These are phyloP conservation scores for Sus scrofa DNA, from an alignment of 2,113 vertebrate genomes.

Conservation along the genomic window DNA sequence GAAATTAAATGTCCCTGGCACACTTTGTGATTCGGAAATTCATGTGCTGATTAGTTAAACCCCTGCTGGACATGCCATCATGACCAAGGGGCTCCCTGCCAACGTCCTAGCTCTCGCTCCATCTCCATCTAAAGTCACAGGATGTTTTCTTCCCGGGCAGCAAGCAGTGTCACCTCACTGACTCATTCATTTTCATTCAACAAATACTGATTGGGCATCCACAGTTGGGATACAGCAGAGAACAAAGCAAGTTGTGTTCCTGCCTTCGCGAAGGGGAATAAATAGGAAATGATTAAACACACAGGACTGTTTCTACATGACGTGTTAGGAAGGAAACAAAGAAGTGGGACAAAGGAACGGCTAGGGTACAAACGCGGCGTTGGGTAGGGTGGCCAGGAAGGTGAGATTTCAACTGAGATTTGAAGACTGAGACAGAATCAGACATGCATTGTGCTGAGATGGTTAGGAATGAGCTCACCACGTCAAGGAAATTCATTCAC, in stretches of 20 bases:
- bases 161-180: not conserved
- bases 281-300: not conserved
- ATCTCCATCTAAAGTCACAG: slow-evolving; percentile 38
- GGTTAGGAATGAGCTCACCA: not conserved
- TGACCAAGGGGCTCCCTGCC: not conserved
- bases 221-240: not conserved
- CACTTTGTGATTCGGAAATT: slow-evolving; percentile 29
- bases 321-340: not conserved
- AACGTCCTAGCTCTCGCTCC: not conserved
- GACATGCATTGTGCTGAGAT: rapidly evolving
- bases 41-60: not conserved
- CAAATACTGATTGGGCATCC: not conserved
- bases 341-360: not conserved
- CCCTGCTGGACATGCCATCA: not conserved
- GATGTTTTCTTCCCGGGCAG: slow-evolving; percentile 1
- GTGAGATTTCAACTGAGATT: not conserved
- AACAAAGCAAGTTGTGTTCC: not conserved
- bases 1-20: slow-evolving; percentile 26
- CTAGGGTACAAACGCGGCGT: not conserved
- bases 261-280: not conserved
- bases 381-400: not conserved
- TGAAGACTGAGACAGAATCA: not conserved
- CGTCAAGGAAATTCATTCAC: not conserved
- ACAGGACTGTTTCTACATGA: not conserved
- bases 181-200: not conserved